Evolutionary conservation across 37 sponge, comb jelly and placozoan species (phyloP).

Genomic region (Amphimedon queenslandica): DNA sequence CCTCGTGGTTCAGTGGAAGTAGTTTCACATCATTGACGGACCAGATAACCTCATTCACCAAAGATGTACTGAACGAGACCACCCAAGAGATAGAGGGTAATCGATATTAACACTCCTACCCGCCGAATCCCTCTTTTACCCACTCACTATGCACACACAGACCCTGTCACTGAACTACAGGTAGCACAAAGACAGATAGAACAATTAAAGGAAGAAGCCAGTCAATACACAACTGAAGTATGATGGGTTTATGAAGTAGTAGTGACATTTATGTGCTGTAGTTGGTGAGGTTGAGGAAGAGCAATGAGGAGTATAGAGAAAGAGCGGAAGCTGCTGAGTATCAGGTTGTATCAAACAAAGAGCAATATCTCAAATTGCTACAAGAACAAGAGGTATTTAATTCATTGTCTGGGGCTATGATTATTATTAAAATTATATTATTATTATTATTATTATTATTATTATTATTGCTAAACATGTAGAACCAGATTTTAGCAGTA

Average conservation of each 20-base stretch:
- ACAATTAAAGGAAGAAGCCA: constrained; percentile 30
- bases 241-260: background rate
- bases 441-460: too few relatives aligned
- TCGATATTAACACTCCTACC: too few relatives aligned
- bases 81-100: constrained; percentile 81
- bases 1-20: constrained; percentile 65
- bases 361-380: constrained; percentile 73
- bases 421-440: too few relatives aligned
- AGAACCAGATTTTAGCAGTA: too few relatives aligned
- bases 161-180: constrained; percentile 73
- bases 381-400: constrained; percentile 54
- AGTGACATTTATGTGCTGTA: constrained; percentile 1
- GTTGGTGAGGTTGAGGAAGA: constrained; percentile 56
- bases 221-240: constrained; percentile 41
- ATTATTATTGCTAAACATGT: too few relatives aligned
- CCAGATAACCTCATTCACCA: constrained; percentile 76
- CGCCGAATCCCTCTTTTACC: background rate
- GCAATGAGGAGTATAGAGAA: constrained; percentile 62
- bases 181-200: constrained; percentile 28
- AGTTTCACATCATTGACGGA: constrained; percentile 40
- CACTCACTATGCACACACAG: constrained; percentile 28
- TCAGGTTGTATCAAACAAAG: constrained; percentile 71
- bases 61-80: constrained; percentile 79
- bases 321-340: constrained; percentile 73
- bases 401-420: background rate